These are phyloP conservation scores for Crossocerus cetratus DNA, from an alignment of 2,888 invertebrate species.

Conservation along the genomic window DNA sequence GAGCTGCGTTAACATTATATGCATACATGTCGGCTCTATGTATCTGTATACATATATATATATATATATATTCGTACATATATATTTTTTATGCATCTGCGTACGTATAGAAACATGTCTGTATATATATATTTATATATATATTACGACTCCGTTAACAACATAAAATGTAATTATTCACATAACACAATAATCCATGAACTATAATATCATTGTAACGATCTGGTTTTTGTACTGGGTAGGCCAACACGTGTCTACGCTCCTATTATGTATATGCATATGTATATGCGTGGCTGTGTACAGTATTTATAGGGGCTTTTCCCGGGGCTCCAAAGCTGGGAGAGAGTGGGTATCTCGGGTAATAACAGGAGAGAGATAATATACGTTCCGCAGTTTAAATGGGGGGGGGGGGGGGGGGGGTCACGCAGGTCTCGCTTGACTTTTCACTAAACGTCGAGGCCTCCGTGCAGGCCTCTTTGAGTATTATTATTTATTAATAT, in stretches of 20 bases:
- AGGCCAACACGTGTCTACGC: constrained; percentile 66
- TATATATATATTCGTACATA: constrained; percentile 29
- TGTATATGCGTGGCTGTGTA: constrained; percentile 4
- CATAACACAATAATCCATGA: constrained; percentile 70
- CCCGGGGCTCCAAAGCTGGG: no score
- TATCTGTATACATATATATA: constrained; percentile 13
- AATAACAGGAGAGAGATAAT: background rate
- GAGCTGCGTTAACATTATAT: constrained; percentile 49
- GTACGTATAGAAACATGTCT: constrained; percentile 45
- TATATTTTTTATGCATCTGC: constrained; percentile 33
- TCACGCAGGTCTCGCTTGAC: constrained; percentile 10
- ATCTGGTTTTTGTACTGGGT: constrained; percentile 74
- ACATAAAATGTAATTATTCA: constrained; percentile 74
- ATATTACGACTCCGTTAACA: constrained; percentile 72
- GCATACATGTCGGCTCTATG: constrained; percentile 26
- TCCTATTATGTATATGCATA: background rate
- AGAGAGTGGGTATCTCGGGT: no score
- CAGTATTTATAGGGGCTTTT: background rate
- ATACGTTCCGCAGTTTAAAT: background rate
- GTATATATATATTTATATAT: constrained; percentile 55
- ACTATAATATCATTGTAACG: constrained; percentile 65
- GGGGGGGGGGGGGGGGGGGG: no score
- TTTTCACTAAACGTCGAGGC: constrained; percentile 25
- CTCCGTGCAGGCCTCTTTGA: constrained; percentile 45
- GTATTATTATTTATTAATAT: constrained; percentile 41